phyloP scores from a whole-genome alignment of 2,113 vertebrate genomes.

The Hydrochoerus hydrochaeris region DNA sequence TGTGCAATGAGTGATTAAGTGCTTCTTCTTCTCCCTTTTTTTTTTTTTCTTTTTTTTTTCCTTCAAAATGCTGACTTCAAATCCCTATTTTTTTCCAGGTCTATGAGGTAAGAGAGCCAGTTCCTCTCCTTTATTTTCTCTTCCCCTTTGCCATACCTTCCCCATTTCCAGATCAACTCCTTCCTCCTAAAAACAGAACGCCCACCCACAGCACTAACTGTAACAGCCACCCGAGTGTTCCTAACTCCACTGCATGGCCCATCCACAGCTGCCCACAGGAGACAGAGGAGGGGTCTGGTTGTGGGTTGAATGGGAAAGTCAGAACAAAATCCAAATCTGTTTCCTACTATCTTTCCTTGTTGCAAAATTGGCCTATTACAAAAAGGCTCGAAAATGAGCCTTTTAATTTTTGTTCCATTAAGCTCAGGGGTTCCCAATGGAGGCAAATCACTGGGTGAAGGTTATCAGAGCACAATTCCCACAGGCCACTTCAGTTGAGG shows the following conservation, averaged over 20 bases:
- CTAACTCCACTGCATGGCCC: conserved; percentile 73
- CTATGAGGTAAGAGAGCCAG: conserved; percentile 94
- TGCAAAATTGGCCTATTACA: not conserved
- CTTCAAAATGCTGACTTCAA: conserved; percentile 91
- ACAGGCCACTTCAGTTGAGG: not conserved
- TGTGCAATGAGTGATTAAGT: conserved; percentile 85
- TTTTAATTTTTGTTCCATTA: not conserved
- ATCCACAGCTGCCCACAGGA: conserved; percentile 42
- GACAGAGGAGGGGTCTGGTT: conserved; percentile 65
- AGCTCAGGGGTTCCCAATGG: not conserved
- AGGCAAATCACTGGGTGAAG: not conserved
- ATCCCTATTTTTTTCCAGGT: conserved; percentile 94
- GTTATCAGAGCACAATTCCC: not conserved
- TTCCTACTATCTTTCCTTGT: not conserved
- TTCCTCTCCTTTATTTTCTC: conserved; percentile 61
- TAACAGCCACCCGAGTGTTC: conserved; percentile 67
- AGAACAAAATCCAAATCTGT: not conserved
- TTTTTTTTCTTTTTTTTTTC: conserved; percentile 83
- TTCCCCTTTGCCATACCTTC: conserved; percentile 68
- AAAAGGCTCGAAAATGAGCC: not conserved
- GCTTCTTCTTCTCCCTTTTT: conserved; percentile 86
- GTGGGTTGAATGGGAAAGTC: not conserved
- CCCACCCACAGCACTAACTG: conserved; percentile 73
- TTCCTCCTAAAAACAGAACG: not conserved
- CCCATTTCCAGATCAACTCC: conserved; percentile 55